Conservation (phyloP, 1,140 invertebrate genomes). For the Microvelia longipes region DNA sequence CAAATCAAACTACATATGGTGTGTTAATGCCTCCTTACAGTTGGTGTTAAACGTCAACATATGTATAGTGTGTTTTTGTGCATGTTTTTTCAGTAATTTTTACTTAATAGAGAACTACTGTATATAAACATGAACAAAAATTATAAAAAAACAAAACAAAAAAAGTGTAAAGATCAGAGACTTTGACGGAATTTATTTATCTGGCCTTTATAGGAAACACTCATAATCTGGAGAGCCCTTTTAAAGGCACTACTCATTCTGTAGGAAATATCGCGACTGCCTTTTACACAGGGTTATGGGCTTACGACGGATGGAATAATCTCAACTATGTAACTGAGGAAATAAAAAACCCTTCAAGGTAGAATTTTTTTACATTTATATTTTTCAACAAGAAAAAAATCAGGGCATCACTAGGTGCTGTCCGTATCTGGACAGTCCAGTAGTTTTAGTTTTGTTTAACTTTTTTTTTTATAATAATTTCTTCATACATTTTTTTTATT, state of each 20-base stretch:
- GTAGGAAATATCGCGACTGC: constrained; percentile 82
- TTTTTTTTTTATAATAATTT: no score
- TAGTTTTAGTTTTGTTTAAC: no score
- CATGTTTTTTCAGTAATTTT: neutral
- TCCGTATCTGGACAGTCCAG: no score
- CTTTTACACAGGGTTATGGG: constrained; percentile 95
- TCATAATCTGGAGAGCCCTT: constrained; percentile 73
- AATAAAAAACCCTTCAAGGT: constrained; percentile 93
- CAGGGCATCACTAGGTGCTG: neutral
- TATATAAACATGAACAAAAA: neutral
- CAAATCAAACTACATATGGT: neutral
- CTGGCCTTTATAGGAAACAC: constrained; percentile 48
- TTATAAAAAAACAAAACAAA: no score
- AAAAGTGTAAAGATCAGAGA: neutral
- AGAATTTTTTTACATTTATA: constrained; percentile 26
- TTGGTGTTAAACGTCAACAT: neutral
- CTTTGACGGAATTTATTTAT: neutral
- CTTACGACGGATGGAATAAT: constrained; percentile 99
- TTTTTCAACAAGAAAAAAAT: neutral
- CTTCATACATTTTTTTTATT: no score
- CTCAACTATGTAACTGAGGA: constrained; percentile 98
- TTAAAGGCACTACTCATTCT: constrained; percentile 58
- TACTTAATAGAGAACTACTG: neutral
- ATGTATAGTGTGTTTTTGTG: neutral
- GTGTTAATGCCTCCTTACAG: neutral